Evolutionary conservation across 2,888 invertebrate species (phyloP), one percentile per base, ranked within the genome.

Genomic region (Pardosa pseudoannulata): DNA sequence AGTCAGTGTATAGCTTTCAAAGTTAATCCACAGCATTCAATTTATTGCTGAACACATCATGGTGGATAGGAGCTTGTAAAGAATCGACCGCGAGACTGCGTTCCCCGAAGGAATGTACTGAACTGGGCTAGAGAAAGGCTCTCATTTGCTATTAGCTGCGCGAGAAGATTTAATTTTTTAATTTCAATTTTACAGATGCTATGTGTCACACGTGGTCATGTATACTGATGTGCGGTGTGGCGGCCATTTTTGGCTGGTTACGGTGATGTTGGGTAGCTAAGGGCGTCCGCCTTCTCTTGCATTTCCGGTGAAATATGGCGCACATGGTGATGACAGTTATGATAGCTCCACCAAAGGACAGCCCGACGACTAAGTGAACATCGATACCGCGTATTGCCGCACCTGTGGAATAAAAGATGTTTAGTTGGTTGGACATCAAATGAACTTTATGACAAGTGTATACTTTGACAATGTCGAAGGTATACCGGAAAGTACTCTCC

Each of bases 351-450:
- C 92, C 93, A 85, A 92, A 92, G 89, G 92, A 92, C 83, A 91
- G 92, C 90, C 91, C 93, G 90, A 91, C 89, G 79, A 92, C 92
- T 93, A 93, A 93, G 93, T 93, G 93, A 92, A 93, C 93, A 92
- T 94, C 93, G 91, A 93, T 75, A 11, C 87, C 87, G 67, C 71
- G 73, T 31, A 80, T 83, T 6, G 79, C 70, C 27, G 65, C 67
- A 50, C 88, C 88, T 88, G 28, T 1, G 68, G 2, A 2, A 29
- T n/a, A n/a, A n/a, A n/a, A n/a, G n/a, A n/a, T n/a, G n/a, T n/a
- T n/a, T n/a, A n/a, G n/a, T n/a, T n/a, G n/a, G n/a, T n/a, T n/a
- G n/a, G n/a, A n/a, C n/a, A n/a, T n/a, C n/a, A n/a, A n/a, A n/a
- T n/a, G n/a, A n/a, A n/a, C n/a, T n/a, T n/a, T n/a, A n/a, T n/a